Conservation (phyloP, 2,797 vertebrate species). For the Lacerta agilis region DNA sequence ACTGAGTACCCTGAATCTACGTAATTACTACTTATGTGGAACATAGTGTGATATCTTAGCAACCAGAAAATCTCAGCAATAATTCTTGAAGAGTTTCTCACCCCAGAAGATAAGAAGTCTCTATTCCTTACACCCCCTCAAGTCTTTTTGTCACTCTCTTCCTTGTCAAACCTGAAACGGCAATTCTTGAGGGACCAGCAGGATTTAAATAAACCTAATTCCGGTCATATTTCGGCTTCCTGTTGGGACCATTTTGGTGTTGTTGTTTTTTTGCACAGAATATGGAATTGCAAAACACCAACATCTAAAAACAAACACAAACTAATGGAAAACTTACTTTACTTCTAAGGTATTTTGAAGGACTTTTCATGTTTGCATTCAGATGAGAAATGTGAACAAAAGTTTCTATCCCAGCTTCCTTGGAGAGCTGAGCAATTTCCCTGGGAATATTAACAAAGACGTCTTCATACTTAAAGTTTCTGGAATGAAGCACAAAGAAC, state of each 20-base stretch:
- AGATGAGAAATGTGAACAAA: constrained; percentile 94
- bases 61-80: neutral
- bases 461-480: constrained; percentile 91
- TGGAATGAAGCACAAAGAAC: constrained; percentile 67
- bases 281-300: neutral
- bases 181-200: too few relatives aligned
- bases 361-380: constrained; percentile 90
- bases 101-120: too few relatives aligned
- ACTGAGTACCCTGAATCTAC: neutral
- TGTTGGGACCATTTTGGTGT: too few relatives aligned
- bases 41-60: neutral
- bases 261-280: too few relatives aligned
- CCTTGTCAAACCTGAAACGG: too few relatives aligned
- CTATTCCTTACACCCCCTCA: too few relatives aligned
- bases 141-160: too few relatives aligned
- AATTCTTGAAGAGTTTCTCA: neutral
- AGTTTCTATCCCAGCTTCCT: constrained; percentile 88
- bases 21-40: neutral
- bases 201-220: too few relatives aligned
- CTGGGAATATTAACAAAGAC: constrained; percentile 88
- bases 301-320: neutral
- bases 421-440: constrained; percentile 84
- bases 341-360: constrained; percentile 91
- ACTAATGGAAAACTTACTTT: constrained; percentile 82
- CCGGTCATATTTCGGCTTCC: too few relatives aligned